Evolutionary conservation across 2,113 vertebrate genomes (phyloP).

Genomic region (Apeltes quadracus): DNA sequence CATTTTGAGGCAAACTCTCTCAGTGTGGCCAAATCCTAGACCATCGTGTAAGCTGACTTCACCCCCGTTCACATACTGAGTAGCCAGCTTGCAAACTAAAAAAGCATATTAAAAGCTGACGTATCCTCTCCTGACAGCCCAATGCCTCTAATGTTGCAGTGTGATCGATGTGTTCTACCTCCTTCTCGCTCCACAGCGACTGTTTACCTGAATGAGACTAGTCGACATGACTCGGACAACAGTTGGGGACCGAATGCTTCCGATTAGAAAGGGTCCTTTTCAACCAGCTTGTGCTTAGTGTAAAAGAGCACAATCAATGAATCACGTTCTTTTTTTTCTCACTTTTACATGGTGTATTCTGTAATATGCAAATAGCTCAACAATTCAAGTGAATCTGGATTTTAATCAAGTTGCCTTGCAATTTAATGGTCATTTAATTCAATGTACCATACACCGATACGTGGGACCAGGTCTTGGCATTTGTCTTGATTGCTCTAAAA

Average conservation of each 20-base stretch:
- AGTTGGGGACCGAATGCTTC: no score
- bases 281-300: not conserved
- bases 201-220: not conserved
- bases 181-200: not conserved
- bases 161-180: not conserved
- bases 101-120: not conserved
- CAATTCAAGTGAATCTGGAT: not conserved
- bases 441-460: no score
- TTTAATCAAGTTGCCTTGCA: not conserved
- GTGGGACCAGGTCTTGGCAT: not conserved
- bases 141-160: not conserved
- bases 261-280: not conserved
- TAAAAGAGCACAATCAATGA: not conserved
- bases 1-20: no score
- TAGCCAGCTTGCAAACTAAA: not conserved
- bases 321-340: not conserved
- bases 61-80: no score
- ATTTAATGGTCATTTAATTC: not conserved
- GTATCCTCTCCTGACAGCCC: not conserved
- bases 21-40: no score
- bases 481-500: not conserved
- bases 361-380: not conserved
- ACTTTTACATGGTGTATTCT: not conserved
- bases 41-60: no score
- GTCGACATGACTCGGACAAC: no score